phyloP scores from a whole-genome alignment of 23 tunicate species.

The Corella eumyota region DNA sequence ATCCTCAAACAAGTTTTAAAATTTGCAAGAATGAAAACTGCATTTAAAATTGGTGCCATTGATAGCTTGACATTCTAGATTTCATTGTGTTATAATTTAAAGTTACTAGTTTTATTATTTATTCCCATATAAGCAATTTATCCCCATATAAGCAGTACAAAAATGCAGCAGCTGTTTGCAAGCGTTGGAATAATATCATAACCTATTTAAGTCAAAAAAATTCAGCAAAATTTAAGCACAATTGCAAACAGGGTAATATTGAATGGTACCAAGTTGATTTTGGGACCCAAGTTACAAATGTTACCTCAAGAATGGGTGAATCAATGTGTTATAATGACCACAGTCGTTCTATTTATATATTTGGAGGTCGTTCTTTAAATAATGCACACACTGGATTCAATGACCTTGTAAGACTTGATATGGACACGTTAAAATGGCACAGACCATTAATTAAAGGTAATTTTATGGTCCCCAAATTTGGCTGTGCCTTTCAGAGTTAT shows the following conservation, averaged over 20 bases:
- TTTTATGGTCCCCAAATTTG: slow-evolving; percentile 48
- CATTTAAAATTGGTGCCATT: too few relatives aligned
- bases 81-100: too few relatives aligned
- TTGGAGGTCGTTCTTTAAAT: slow-evolving; percentile 58
- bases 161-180: slow-evolving; percentile 48
- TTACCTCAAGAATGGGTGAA: slow-evolving; percentile 19
- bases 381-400: slow-evolving; percentile 49
- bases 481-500: slow-evolving; percentile 28
- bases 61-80: too few relatives aligned
- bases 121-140: too few relatives aligned
- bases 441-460: slow-evolving; percentile 36
- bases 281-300: background rate
- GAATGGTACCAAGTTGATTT: slow-evolving; percentile 21
- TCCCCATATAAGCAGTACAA: slow-evolving; percentile 68
- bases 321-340: slow-evolving; percentile 54
- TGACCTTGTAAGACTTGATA: slow-evolving; percentile 48
- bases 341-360: slow-evolving; percentile 43
- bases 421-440: slow-evolving; percentile 47
- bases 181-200: slow-evolving; percentile 44
- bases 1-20: too few relatives aligned
- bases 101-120: too few relatives aligned
- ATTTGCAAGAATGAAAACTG: too few relatives aligned
- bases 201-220: slow-evolving; percentile 7
- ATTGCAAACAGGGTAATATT: slow-evolving; percentile 9
- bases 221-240: slow-evolving; percentile 16